Percentiles rank a stretch among this genome's conserved stretches.
Conservation (phyloP, 2,113 vertebrate genomes). For the Capreolus pygargus region DNA sequence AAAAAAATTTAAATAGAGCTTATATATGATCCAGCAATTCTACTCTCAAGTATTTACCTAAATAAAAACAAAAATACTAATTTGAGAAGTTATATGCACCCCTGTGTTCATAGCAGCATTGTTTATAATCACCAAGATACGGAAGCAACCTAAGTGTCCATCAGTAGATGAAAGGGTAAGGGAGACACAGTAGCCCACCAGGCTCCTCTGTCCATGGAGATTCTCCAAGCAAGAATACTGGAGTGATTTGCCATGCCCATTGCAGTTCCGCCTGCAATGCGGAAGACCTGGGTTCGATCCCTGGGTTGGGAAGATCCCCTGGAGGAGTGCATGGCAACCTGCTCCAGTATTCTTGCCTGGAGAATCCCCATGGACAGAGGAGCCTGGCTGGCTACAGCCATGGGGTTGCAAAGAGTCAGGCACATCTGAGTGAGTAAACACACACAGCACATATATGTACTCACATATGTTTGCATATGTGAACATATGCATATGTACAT, state of each 20-base stretch:
- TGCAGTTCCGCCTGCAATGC: not conserved
- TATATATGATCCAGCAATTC: not conserved
- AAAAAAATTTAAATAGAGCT: not conserved
- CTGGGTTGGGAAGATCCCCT: not conserved
- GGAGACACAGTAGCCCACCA: not conserved
- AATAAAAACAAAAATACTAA: not conserved
- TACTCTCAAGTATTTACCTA: not conserved
- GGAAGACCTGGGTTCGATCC: not conserved
- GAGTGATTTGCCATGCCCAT: not conserved
- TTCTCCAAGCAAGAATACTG: not conserved
- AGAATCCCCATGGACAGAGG: not conserved
- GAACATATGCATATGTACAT: not conserved
- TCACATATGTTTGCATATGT: not conserved
- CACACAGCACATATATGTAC: not conserved
- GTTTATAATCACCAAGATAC: not conserved
- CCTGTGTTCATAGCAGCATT: not conserved
- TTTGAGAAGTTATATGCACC: not conserved
- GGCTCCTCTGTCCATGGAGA: not conserved
- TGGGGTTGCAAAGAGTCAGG: not conserved
- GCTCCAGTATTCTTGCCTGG: not conserved
- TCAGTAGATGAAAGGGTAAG: not conserved
- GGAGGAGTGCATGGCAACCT: not conserved
- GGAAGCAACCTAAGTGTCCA: not conserved
- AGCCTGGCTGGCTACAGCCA: not conserved
- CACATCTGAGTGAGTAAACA: not conserved